These are phyloP conservation scores for Nomada ferruginata DNA, from an alignment of 2,888 invertebrate genomes.

Conservation along the genomic window DNA sequence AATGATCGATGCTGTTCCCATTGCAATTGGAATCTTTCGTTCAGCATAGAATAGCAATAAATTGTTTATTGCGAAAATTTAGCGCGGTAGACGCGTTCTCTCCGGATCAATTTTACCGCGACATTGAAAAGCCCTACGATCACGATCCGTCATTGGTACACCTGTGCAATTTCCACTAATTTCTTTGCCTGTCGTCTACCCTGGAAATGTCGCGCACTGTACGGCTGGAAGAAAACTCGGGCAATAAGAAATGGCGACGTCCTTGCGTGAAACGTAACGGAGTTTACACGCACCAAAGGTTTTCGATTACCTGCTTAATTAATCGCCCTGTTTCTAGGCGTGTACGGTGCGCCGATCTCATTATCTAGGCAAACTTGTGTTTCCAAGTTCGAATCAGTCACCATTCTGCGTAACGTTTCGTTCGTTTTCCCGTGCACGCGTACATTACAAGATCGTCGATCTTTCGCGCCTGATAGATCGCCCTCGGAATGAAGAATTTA, in stretches of 20 bases:
- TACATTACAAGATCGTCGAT: no score
- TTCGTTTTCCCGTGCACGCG: background rate
- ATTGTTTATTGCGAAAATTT: no score
- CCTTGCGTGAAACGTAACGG: background rate
- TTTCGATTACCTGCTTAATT: conserved; percentile 44
- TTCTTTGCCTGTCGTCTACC: no score
- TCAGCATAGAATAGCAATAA: no score
- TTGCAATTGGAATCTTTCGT: no score
- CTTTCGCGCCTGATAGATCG: background rate
- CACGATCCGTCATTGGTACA: no score
- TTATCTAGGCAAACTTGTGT: conserved; percentile 30
- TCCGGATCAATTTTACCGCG: no score
- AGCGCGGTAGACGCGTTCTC: no score
- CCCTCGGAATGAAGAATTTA: background rate
- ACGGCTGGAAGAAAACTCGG: background rate
- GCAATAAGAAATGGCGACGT: background rate
- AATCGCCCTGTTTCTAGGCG: conserved; percentile 37
- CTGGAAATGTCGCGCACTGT: no score
- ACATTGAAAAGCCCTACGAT: no score
- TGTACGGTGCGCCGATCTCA: conserved; percentile 31
- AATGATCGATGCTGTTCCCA: no score
- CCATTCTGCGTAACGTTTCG: conserved; percentile 18
- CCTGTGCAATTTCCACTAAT: no score
- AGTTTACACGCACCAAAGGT: background rate
- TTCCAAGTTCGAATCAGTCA: conserved; percentile 29